phyloP scores from a whole-genome alignment of 64 coral and sea anemone genomes.

The Montipora sp. region DNA sequence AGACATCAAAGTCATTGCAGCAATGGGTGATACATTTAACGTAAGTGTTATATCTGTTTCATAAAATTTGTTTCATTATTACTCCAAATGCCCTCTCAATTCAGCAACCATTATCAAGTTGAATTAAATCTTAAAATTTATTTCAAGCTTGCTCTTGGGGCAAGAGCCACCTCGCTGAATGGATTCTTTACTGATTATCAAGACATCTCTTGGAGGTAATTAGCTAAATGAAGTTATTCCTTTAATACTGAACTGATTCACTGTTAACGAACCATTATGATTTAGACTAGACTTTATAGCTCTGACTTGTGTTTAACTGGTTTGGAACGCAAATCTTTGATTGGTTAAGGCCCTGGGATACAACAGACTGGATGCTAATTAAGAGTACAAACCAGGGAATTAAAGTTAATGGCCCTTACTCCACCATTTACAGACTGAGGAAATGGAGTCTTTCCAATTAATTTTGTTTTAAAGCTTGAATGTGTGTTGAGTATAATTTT shows the following conservation, averaged over 20 bases:
- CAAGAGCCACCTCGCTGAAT: conserved; percentile 50
- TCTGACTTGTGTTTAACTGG: no score
- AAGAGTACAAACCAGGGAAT: no score
- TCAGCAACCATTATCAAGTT: not conserved
- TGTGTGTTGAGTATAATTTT: no score
- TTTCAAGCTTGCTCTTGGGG: conserved; percentile 57
- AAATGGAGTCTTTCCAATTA: no score
- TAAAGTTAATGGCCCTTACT: no score
- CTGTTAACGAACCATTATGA: no score
- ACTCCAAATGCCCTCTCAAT: not conserved
- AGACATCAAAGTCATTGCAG: conserved; percentile 64
- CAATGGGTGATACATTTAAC: conserved; percentile 64
- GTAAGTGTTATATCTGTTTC: conserved; percentile 21
- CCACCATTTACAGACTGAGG: no score
- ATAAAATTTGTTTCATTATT: not conserved
- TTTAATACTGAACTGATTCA: not conserved
- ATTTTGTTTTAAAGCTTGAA: no score
- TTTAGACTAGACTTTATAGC: no score
- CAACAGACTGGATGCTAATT: no score
- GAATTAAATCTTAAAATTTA: not conserved
- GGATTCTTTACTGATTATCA: conserved; percentile 55
- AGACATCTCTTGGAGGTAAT: conserved; percentile 65
- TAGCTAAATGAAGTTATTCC: not conserved
- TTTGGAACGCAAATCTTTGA: no score
- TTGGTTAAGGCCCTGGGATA: not conserved